Evolutionary conservation across 2,797 vertebrate species (phyloP), one percentile per base, ranked within the genome.

Genomic region (Sternotherus odoratus): DNA sequence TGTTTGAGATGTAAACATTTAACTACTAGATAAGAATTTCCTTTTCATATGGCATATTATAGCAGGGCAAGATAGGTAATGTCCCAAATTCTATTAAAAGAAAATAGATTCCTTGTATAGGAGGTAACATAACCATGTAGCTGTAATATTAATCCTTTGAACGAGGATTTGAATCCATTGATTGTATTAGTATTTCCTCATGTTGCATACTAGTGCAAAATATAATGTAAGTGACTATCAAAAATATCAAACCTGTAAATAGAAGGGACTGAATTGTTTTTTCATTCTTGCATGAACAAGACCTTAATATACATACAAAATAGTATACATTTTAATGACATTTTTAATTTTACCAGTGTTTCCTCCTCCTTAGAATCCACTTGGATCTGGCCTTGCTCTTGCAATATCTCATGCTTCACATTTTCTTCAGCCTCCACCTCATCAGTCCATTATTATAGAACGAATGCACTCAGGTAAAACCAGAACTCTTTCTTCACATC

Each of bases 391-490:
- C 85, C 97, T 99, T 92, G 99, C 99, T 54, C 97, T 99, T 97
- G 99, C 99, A 95, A 99, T 99, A 97, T 99, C 99, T 97, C 99
- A 99, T 89, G 99, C 99, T 19, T 99, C 99, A 83, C 99, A 99
- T 98, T 99, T 99, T 97, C 98, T 99, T 95, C 99, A 99, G 92
- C 99, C 99, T 94, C 99, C 99, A 39, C 99, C 99, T 96, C 99
- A 99, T 97, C 99, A 99, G 97, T 99, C 99, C 94, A 99, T 99
- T 98, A 99, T 99, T 97, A 99, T 99, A 90, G 99, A 99, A 92
- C 98, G 99, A 96, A 99, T 99, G 99, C 99, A 99, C 96, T 99
- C 99, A 96, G 99, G 99, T 99, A 98, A 98, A 97, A 82, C n/a
- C 66, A 57, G 77, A 83, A 36, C 94, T 95, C 81, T 23, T 85